These are phyloP conservation scores for Lophura nycthemera DNA, from an alignment of 2,113 vertebrate species.

Conservation along the genomic window DNA sequence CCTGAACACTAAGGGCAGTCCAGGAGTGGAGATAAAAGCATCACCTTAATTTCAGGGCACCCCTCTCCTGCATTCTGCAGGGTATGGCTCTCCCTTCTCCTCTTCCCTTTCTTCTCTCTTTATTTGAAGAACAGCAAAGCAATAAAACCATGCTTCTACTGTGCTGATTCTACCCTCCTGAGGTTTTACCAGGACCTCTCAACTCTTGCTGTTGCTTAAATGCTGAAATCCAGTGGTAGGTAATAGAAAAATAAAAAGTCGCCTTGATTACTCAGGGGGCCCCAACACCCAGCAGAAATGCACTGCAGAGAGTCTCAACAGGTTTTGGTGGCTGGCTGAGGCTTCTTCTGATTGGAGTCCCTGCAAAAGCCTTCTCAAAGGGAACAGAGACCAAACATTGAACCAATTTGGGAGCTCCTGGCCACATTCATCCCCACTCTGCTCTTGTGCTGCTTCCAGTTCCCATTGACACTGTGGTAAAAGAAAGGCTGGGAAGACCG, in stretches of 20 bases:
- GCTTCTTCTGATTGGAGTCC: neutral
- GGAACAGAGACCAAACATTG: too few species aligned
- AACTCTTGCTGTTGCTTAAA: slow-evolving; percentile 47
- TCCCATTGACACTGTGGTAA: too few species aligned
- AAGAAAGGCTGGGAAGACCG: too few species aligned
- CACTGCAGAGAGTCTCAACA: neutral
- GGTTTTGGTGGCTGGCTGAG: neutral
- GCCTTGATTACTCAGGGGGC: neutral
- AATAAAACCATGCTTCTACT: slow-evolving; percentile 52
- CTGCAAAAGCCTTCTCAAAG: neutral
- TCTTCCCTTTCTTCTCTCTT: neutral
- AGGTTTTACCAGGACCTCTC: slow-evolving; percentile 54
- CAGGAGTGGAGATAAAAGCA: too few species aligned
- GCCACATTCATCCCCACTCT: too few species aligned
- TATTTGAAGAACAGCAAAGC: slow-evolving; percentile 37
- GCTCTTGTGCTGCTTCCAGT: too few species aligned
- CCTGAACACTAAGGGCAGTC: neutral
- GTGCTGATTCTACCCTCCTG: slow-evolving; percentile 3
- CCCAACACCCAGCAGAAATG: neutral
- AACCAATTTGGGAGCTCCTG: too few species aligned
- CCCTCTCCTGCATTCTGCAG: too few species aligned
- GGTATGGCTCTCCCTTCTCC: neutral
- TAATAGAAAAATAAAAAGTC: slow-evolving; percentile 34
- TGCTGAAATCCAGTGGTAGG: slow-evolving; percentile 41
- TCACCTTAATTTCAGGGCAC: neutral